phyloP scores from a whole-genome alignment of 2,888 invertebrate species.

The Agrotis clavis region DNA sequence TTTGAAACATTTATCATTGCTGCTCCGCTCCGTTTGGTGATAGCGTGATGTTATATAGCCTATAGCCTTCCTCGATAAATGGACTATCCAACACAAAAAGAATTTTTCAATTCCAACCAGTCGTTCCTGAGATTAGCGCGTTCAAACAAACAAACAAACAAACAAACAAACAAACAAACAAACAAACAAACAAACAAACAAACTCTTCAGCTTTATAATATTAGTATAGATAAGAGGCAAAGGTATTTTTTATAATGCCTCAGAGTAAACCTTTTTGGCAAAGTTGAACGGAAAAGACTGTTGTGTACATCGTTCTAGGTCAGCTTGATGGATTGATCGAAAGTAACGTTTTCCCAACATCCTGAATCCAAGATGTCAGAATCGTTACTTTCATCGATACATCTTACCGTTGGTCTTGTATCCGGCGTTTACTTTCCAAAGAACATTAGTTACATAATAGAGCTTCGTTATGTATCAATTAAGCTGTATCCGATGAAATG shows the following conservation, averaged over 20 bases:
- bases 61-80: too few relatives aligned
- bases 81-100: too few relatives aligned
- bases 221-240: too few relatives aligned
- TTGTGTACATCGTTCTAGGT: slow-evolving; percentile 9
- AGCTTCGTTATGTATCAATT: slow-evolving; percentile 17
- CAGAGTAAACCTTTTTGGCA: not conserved
- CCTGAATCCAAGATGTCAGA: slow-evolving; percentile 17
- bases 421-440: slow-evolving; percentile 9
- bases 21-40: too few relatives aligned
- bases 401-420: slow-evolving; percentile 18
- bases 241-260: not conserved
- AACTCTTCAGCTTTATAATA: too few relatives aligned
- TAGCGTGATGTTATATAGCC: too few relatives aligned
- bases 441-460: not conserved
- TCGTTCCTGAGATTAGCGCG: too few relatives aligned
- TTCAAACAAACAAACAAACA: too few relatives aligned
- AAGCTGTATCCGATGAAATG: slow-evolving; percentile 11
- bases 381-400: slow-evolving; percentile 22
- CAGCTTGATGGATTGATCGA: slow-evolving; percentile 40
- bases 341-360: slow-evolving; percentile 14
- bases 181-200: too few relatives aligned
- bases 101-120: too few relatives aligned
- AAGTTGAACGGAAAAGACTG: slow-evolving; percentile 13
- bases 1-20: too few relatives aligned
- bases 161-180: too few relatives aligned